A percentile compares a stretch with the other conserved stretches of the same genome.
These are phyloP conservation scores for Lagopus leucura DNA, from an alignment of 2,113 vertebrate genomes.

Conservation along the genomic window DNA sequence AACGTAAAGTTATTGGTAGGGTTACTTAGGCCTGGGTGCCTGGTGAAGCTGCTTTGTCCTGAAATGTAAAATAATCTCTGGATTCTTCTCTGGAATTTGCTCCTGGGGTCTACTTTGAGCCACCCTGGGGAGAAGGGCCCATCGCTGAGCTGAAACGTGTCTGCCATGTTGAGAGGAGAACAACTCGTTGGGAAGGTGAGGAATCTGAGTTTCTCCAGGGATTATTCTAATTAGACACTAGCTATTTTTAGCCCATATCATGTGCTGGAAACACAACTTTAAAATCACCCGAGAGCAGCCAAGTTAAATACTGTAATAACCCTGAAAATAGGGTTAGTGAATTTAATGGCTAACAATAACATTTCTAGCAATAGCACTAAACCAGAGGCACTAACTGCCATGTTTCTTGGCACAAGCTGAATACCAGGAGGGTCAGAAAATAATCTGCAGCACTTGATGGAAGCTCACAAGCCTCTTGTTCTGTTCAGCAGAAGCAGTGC, in stretches of 20 bases:
- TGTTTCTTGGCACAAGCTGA: slow-evolving; percentile 1
- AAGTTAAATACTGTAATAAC: slow-evolving; percentile 57
- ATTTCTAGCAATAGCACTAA: slow-evolving; percentile 2
- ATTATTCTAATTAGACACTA: slow-evolving; percentile 29
- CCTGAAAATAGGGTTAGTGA: slow-evolving; percentile 32
- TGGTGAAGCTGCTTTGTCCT: not conserved
- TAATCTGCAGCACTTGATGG: not conserved
- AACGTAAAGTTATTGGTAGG: not conserved
- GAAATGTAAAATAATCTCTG: not conserved
- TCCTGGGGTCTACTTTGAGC: not conserved
- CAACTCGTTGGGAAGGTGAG: not conserved
- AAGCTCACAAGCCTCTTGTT: not conserved
- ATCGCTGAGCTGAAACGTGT: not conserved
- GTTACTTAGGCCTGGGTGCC: not conserved
- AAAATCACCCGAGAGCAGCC: slow-evolving; percentile 11
- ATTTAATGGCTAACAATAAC: slow-evolving; percentile 46
- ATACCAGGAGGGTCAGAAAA: not conserved
- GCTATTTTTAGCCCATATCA: slow-evolving; percentile 47
- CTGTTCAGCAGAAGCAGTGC: not conserved
- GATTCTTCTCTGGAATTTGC: not conserved
- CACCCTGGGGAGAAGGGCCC: not conserved
- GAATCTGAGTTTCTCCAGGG: slow-evolving; percentile 12
- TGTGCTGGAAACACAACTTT: slow-evolving; percentile 35
- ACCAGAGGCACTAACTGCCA: slow-evolving; percentile 1
- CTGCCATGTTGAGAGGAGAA: not conserved